These are phyloP conservation scores for Hylomyscus alleni DNA, from an alignment of 2,797 vertebrate genomes.

Conservation along the genomic window DNA sequence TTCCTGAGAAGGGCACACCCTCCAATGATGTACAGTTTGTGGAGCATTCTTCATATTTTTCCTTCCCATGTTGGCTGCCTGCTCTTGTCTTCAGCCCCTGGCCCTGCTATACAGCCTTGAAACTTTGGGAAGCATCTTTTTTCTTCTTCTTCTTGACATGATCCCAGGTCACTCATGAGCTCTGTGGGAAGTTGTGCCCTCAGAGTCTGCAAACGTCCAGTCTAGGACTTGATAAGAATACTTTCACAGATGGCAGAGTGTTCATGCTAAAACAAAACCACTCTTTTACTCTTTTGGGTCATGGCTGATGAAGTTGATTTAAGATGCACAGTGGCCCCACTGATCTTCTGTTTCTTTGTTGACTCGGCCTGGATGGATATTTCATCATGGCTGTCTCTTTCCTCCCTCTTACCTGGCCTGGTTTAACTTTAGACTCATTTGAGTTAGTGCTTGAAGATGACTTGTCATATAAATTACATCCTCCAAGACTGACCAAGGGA, in stretches of 20 bases:
- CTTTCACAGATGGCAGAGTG: not conserved
- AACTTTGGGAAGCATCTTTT: not conserved
- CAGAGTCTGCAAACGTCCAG: not conserved
- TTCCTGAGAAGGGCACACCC: not conserved
- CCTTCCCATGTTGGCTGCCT: too few relatives aligned
- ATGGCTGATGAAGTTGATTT: slow-evolving; percentile 1
- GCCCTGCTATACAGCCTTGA: not conserved
- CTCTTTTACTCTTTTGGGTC: not conserved
- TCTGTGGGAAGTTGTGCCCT: not conserved
- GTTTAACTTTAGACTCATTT: slow-evolving; percentile 20
- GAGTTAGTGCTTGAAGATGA: not conserved
- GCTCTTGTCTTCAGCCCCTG: not conserved
- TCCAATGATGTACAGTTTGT: not conserved
- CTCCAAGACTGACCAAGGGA: not conserved
- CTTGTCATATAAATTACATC: not conserved
- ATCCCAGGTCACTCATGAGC: not conserved
- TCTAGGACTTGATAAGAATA: slow-evolving; percentile 14
- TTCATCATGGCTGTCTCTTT: not conserved
- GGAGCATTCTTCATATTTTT: not conserved
- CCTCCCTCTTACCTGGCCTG: not conserved
- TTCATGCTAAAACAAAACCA: slow-evolving; percentile 27
- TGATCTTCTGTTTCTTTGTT: slow-evolving; percentile 16
- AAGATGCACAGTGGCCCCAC: not conserved
- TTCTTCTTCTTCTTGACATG: not conserved
- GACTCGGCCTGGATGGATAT: not conserved